Evolutionary conservation across 1,140 invertebrate genomes (phyloP).

Genomic region (Megalonaias nervosa): DNA sequence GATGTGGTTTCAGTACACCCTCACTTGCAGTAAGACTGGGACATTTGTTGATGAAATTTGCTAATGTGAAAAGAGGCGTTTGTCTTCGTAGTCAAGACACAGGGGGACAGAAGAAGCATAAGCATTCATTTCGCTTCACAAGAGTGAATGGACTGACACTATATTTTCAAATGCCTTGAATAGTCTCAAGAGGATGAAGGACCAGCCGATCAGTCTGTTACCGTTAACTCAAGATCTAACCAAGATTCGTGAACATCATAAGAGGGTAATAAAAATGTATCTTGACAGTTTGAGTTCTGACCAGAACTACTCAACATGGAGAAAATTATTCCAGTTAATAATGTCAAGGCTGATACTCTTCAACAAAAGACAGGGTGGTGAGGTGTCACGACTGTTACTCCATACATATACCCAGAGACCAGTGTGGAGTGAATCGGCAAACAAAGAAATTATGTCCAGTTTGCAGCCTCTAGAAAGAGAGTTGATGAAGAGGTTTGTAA

Average conservation of each 20-base stretch:
- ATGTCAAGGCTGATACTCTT: conserved; percentile 7
- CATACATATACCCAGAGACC: neutral
- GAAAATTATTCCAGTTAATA: conserved; percentile 1
- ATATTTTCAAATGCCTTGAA: conserved; percentile 11
- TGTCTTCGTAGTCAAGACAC: neutral
- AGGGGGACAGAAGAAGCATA: neutral
- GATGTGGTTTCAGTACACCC: conserved; percentile 3
- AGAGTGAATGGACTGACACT: conserved; percentile 7
- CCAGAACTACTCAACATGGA: neutral
- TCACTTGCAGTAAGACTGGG: conserved; percentile 10
- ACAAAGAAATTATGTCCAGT: conserved; percentile 2
- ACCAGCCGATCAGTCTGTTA: neutral
- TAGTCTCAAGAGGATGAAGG: neutral
- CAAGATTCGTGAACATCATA: neutral
- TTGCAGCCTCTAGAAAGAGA: conserved; percentile 8
- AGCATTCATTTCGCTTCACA: neutral
- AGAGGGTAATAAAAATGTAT: neutral
- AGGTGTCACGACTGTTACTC: conserved; percentile 9
- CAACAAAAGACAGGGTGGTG: conserved; percentile 6
- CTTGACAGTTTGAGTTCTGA: neutral
- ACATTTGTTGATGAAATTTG: conserved; percentile 6
- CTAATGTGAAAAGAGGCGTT: neutral
- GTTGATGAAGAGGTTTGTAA: conserved; percentile 3
- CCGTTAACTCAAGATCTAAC: neutral
- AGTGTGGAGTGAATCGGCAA: neutral